A percentile compares a stretch with the other conserved stretches of the same genome.
Evolutionary conservation across 2,888 invertebrate genomes (phyloP).

Genomic region (Parnassius orleans): DNA sequence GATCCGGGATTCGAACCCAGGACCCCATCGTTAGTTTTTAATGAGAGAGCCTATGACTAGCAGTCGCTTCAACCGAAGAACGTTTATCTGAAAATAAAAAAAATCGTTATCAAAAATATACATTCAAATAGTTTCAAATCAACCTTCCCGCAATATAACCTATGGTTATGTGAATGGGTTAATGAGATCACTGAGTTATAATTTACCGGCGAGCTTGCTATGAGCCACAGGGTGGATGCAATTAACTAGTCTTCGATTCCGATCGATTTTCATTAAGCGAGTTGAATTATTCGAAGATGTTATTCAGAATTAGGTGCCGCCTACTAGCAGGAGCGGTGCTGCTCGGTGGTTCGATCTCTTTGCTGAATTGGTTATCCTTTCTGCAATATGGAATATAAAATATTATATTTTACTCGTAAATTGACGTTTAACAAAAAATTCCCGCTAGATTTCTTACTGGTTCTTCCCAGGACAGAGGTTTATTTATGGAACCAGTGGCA

Average conservation of each 20-base stretch:
- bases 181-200: conserved; percentile 26
- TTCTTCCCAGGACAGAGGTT: too few relatives aligned
- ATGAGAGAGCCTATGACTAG: too few relatives aligned
- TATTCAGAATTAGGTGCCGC: conserved; percentile 44
- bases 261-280: conserved; percentile 48
- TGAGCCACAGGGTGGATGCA: conserved; percentile 39
- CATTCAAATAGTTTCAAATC: not conserved
- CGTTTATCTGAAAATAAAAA: conserved; percentile 1
- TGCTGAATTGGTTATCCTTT: too few relatives aligned
- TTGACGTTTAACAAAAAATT: too few relatives aligned
- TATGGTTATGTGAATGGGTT: not conserved
- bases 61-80: too few relatives aligned
- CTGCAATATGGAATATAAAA: too few relatives aligned
- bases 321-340: conserved; percentile 31
- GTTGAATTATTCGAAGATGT: conserved; percentile 43
- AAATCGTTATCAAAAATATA: not conserved
- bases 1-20: too few relatives aligned
- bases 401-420: too few relatives aligned
- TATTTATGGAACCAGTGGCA: too few relatives aligned
- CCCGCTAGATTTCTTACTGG: too few relatives aligned
- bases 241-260: conserved; percentile 44
- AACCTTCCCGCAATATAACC: not conserved
- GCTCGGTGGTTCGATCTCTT: not conserved
- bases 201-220: conserved; percentile 40
- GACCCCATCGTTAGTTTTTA: too few relatives aligned